Evolutionary conservation across 2,797 vertebrate species (phyloP).

Genomic region (Chelon auratus): DNA sequence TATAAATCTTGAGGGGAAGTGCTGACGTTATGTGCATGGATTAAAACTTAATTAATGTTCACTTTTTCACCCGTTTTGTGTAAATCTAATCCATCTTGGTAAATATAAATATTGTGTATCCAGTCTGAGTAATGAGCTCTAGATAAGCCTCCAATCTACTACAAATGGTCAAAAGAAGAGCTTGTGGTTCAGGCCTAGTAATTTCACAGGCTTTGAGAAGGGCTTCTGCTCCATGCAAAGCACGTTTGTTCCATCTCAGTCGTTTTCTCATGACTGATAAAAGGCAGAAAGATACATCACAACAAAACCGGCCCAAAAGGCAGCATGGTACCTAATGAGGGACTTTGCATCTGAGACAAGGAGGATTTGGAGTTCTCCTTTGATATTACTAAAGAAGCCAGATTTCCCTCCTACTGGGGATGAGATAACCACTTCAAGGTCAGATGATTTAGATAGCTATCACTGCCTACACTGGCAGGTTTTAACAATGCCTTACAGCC

Average conservation of each 20-base stretch:
- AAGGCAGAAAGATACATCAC: constrained; percentile 63
- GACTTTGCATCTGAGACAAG: constrained; percentile 74
- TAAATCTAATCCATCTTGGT: constrained; percentile 38
- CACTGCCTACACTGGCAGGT: constrained; percentile 60
- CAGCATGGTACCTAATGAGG: constrained; percentile 73
- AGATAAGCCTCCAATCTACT: constrained; percentile 54
- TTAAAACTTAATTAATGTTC: constrained; percentile 54
- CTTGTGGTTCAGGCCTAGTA: constrained; percentile 53
- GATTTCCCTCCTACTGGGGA: constrained; percentile 64
- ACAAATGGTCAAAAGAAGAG: constrained; percentile 48
- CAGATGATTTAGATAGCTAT: constrained; percentile 78
- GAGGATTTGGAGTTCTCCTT: constrained; percentile 72
- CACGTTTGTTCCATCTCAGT: constrained; percentile 72
- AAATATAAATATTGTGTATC: constrained; percentile 57
- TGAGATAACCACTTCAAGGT: constrained; percentile 80
- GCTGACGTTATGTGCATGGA: constrained; percentile 8
- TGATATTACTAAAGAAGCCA: constrained; percentile 72
- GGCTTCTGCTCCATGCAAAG: constrained; percentile 60
- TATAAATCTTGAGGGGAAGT: constrained; percentile 11
- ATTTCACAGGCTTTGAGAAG: constrained; percentile 62
- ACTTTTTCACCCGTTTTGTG: constrained; percentile 28
- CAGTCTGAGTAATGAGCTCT: constrained; percentile 60
- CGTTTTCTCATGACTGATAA: constrained; percentile 73
- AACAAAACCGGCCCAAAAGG: constrained; percentile 68
- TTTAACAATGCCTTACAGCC: constrained; percentile 70